Conservation (phyloP, 2,113 vertebrate species). For the Protobothrops mucrosquamatus region DNA sequence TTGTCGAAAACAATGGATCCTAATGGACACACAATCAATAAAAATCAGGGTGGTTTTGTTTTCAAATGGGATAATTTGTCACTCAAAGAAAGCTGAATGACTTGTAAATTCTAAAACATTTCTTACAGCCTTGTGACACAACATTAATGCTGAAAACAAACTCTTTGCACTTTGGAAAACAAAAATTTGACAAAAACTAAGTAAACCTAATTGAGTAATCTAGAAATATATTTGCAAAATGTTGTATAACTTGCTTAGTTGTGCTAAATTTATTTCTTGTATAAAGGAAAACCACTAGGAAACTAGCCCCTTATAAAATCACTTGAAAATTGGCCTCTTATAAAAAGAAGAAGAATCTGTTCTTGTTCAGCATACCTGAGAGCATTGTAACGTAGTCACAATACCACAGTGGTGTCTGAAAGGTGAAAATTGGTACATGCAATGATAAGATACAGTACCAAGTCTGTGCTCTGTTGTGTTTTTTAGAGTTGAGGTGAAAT, state of each 20-base stretch:
- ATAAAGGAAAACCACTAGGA: not conserved
- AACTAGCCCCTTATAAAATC: not conserved
- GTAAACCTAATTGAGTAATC: not conserved
- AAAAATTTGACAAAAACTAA: not conserved
- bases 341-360: not conserved
- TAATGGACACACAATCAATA: not conserved
- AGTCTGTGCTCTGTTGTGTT: not conserved
- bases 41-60: not conserved
- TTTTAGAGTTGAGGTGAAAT: not conserved
- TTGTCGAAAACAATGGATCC: constrained; percentile 7
- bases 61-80: constrained; percentile 4
- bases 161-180: not conserved
- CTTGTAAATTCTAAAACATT: not conserved
- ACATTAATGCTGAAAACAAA: not conserved
- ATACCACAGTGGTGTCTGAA: not conserved
- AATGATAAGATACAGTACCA: not conserved
- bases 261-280: not conserved
- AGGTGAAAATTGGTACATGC: not conserved
- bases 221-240: not conserved
- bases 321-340: not conserved
- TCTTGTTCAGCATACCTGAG: not conserved
- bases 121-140: not conserved
- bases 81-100: constrained; percentile 2
- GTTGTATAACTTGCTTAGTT: not conserved
- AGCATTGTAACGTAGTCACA: not conserved